Base-by-base conservation (phyloP, 2,888 invertebrate species). In the Uloborus plumipes region DNA sequence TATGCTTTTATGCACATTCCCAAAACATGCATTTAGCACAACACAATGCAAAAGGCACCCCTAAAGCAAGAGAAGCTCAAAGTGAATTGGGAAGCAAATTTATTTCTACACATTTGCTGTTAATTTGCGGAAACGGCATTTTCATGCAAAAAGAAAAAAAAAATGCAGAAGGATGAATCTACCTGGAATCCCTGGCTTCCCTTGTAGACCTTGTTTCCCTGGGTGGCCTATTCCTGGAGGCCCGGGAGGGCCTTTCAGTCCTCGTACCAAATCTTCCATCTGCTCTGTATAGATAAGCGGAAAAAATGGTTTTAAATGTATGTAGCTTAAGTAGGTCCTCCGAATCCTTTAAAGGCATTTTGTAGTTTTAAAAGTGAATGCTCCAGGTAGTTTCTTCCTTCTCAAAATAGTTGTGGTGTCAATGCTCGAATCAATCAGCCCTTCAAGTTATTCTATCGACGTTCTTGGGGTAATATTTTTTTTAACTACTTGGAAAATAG, bases 161-260 rank as follows among this genome's bases (percentile, higher is more conserved):
- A 61, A 18, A 66, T 70, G 70, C 58, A 59, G 64, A 62, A 84
- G 58, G 67, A 61, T 70, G 70, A 74, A 75, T 59, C 84, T 84
- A 84, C 84, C 84, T 84, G 84, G 84, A 79, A 79, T 78, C 70
- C 85, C 85, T 66, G 74, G 70, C 71, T 78, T 84, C 53, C 94
- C 94, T 90, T 92, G 91, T 31, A 91, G 89, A 86, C 94, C 94
- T 86, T 93, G 92, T 1, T 91, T 89, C 61, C 95, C 95, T 62
- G 93, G 92, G 85, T 84, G 92, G 47, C 92, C 92, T 65, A 90
- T 89, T 62, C 93, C 93, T 18, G 93, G 92, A 31, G 92, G 92
- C 22, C 93, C 93, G 53, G 93, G 92, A 9, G 93, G 92, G 70
- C 93, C 93, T 73, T 89, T 87, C 92, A 91, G 86, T 31, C 91